These are phyloP conservation scores for Taphrorychus bicolor DNA, from an alignment of 2,888 invertebrate species.

Conservation along the genomic window DNA sequence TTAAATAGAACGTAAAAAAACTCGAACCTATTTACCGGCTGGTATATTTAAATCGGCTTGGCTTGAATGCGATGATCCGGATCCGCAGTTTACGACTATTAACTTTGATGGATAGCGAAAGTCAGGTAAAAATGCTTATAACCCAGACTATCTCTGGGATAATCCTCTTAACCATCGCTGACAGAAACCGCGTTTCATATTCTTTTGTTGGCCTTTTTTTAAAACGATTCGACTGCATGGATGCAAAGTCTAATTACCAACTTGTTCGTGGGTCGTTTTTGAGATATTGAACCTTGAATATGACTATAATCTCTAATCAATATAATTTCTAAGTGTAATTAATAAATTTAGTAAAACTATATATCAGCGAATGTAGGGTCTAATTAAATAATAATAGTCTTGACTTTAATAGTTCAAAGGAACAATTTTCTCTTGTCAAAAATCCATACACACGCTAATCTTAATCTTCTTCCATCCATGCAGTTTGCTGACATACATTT, in stretches of 20 bases:
- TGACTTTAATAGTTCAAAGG: too few species aligned
- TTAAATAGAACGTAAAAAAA: constrained; percentile 34
- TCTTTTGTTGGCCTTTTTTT: not conserved
- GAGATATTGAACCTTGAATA: not conserved
- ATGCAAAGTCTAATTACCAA: not conserved
- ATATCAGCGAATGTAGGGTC: too few species aligned
- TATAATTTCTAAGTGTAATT: too few species aligned
- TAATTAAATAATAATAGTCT: too few species aligned
- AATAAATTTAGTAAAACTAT: too few species aligned
- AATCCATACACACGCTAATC: too few species aligned
- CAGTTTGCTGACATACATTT: not conserved
- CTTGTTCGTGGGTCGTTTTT: not conserved
- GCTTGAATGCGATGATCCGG: constrained; percentile 23
- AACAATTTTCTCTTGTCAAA: too few species aligned
- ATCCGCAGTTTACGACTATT: constrained; percentile 41
- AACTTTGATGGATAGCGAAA: constrained; percentile 47
- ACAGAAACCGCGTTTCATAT: not conserved
- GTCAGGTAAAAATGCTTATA: constrained; percentile 45
- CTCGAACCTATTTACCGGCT: constrained; percentile 19
- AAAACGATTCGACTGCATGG: not conserved
- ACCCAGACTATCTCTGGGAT: constrained; percentile 45
- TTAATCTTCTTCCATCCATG: not conserved
- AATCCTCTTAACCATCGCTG: constrained; percentile 43
- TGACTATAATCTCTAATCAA: too few species aligned
- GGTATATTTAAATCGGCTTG: constrained; percentile 25